Evolutionary conservation across 2,113 vertebrate genomes (phyloP).

Genomic region (Burhinus oedicnemus): DNA sequence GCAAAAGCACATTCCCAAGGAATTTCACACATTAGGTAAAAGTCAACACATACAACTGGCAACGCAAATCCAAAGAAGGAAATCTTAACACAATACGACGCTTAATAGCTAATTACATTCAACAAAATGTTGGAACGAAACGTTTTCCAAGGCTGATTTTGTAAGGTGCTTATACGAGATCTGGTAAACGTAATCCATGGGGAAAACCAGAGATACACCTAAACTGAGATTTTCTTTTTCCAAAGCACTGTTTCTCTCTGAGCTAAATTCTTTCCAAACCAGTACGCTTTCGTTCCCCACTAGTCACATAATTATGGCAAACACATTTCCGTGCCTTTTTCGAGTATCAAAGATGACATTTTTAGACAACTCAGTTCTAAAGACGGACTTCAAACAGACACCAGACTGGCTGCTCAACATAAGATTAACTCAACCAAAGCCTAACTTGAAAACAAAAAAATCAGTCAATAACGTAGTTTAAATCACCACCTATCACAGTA

Average conservation of each 20-base stretch:
- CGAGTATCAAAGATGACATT: not conserved
- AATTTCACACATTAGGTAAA: not conserved
- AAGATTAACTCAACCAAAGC: not conserved
- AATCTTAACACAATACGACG: not conserved
- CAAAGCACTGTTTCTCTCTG: not conserved
- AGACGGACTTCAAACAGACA: not conserved
- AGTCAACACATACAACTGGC: not conserved
- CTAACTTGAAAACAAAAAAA: not conserved
- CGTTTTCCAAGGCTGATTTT: not conserved
- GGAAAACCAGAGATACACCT: not conserved
- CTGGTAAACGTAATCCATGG: not conserved
- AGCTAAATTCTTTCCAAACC: not conserved
- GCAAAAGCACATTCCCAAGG: not conserved
- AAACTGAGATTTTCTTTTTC: not conserved
- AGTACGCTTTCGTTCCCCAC: not conserved
- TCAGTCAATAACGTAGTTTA: not conserved
- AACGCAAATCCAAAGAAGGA: rapidly evolving
- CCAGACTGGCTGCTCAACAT: not conserved
- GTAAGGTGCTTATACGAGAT: not conserved
- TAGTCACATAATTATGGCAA: not conserved
- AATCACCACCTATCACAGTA: not conserved
- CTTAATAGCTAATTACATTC: not conserved
- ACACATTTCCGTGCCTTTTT: not conserved
- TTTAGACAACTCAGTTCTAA: not conserved
- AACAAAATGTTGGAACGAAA: not conserved